These are phyloP conservation scores for Heliconius nattereri DNA, from an alignment of 1,140 invertebrate genomes.

Conservation along the genomic window DNA sequence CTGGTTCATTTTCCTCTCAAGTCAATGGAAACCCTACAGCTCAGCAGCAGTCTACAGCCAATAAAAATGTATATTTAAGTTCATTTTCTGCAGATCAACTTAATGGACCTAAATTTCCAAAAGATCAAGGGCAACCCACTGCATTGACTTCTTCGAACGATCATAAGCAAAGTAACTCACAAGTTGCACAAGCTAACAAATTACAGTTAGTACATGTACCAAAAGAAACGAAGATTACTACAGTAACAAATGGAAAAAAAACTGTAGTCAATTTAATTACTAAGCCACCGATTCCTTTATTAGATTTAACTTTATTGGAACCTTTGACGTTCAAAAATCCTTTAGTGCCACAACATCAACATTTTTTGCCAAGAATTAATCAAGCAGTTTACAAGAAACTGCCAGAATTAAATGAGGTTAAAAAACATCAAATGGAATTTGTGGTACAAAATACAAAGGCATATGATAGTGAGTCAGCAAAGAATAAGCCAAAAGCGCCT, in stretches of 20 bases:
- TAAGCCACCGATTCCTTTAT: constrained; percentile 63
- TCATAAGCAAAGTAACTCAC: constrained; percentile 38
- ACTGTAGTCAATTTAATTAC: constrained; percentile 58
- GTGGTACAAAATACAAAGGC: constrained; percentile 57
- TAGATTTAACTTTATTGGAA: constrained; percentile 70
- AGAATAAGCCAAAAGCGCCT: constrained; percentile 47
- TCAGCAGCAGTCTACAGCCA: constrained; percentile 55
- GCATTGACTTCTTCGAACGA: constrained; percentile 45
- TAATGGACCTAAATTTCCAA: constrained; percentile 46
- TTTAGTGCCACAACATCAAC: constrained; percentile 73
- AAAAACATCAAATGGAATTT: constrained; percentile 60
- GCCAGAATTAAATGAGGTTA: constrained; percentile 49
- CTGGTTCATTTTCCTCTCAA: constrained; percentile 35
- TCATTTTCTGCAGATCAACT: constrained; percentile 38
- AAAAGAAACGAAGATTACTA: constrained; percentile 55
- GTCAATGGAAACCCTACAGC: constrained; percentile 35
- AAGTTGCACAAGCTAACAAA: constrained; percentile 43
- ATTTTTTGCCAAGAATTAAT: constrained; percentile 69
- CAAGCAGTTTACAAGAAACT: constrained; percentile 62
- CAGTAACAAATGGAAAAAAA: constrained; percentile 55
- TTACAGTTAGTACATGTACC: constrained; percentile 49
- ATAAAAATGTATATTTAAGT: constrained; percentile 51
- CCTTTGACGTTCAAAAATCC: constrained; percentile 71
- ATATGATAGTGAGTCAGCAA: constrained; percentile 52
- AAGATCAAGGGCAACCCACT: not conserved